Base-by-base conservation (phyloP, 2,113 vertebrate genomes). In the Leiothrix lutea region DNA sequence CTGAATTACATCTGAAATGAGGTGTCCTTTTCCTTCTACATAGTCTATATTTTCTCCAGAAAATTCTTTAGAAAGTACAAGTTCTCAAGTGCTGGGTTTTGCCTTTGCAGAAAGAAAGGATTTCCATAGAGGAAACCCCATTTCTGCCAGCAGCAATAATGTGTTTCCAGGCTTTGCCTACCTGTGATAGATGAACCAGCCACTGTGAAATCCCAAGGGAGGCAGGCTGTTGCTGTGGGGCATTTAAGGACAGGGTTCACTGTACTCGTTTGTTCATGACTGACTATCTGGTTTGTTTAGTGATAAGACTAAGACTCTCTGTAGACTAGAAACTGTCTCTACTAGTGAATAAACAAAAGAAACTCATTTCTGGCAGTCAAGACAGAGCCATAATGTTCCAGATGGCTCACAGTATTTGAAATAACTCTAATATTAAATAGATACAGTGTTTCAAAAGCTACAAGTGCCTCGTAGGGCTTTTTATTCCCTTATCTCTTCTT, bases 281-380 rank as follows among this genome's bases (percentile, higher is more conserved):
- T 94, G 82, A 54, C 83, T 93, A 74, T 86, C 77, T 85, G 50
- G 57, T 95, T 97, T 96, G 93, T 89, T 95, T 84, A 87, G 73
- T 94, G 93, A 92, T 95, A 97, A 85, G 83, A 87, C 89, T 95
- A 84, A 94, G 86, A 87, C 40, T 67, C 80, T 86, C 80, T 91
- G 70, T 81, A 69, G 69, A 88, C 77, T 72, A 72, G 70, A 92
- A 96, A 79, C 84, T 89, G 73, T 84, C 61, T 84, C 85, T 82
- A 29, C 45, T 88, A 75, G 73, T 65, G 86, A 89, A 91, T 92
- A 95, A 95, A 94, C 77, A 96, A 91, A 96, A 86, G 61, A 72
- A 94, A 72, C 48, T n/a, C 53, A 74, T 91, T 96, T 91, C 84
- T 92, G 89, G 80, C 83, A 92, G 73, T 87, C 40, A 95, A 38